Evolutionary conservation across 1,140 invertebrate species (phyloP).

Genomic region (Drosophila mojavensis): DNA sequence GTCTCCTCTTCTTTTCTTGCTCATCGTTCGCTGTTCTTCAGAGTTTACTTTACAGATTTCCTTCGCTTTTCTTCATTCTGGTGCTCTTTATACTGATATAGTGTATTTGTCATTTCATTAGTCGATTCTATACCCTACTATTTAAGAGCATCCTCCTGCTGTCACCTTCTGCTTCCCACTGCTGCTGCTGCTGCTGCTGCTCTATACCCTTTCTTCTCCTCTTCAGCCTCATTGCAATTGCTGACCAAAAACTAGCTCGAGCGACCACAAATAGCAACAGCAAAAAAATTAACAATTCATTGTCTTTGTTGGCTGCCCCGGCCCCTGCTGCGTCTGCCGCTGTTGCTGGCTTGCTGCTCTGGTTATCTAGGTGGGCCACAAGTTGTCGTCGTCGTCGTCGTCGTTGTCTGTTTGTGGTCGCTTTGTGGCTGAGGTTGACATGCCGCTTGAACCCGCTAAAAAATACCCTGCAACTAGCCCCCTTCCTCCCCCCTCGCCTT

Average conservation of each 20-base stretch:
- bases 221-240: not conserved
- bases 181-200: not conserved
- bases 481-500: not conserved
- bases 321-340: no score
- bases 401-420: conserved; percentile 38
- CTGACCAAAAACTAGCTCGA: conserved; percentile 47
- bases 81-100: no score
- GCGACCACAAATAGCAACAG: conserved; percentile 19
- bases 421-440: conserved; percentile 41
- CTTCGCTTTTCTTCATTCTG: no score
- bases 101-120: no score
- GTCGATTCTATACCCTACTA: not conserved
- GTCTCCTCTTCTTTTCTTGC: no score
- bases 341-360: conserved; percentile 12
- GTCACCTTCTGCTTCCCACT: not conserved
- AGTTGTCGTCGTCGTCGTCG: conserved; percentile 56
- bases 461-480: not conserved
- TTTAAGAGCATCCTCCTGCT: not conserved
- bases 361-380: conserved; percentile 65
- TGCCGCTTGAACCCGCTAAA: conserved; percentile 50
- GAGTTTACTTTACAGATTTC: no score
- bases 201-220: not conserved
- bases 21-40: no score
- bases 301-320: conserved; percentile 27
- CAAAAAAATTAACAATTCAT: conserved; percentile 72